Percentiles rank a stretch among this genome's conserved stretches.
Evolutionary conservation across 1,140 invertebrate species (phyloP).

Genomic region (Ladona fulva): DNA sequence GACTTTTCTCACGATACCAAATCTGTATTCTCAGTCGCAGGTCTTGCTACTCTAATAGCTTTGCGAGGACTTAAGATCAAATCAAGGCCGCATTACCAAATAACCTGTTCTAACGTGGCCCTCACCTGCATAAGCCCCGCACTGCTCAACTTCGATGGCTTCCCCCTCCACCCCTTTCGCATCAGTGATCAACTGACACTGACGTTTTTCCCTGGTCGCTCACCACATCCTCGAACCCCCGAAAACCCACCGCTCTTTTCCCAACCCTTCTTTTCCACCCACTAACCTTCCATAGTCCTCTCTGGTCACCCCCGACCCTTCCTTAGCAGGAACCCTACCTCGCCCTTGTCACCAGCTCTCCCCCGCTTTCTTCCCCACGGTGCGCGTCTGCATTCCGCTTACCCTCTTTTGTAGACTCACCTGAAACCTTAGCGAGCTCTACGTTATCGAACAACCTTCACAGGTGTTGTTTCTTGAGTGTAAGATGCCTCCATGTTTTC

Average conservation of each 20-base stretch:
- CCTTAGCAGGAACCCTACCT: not conserved
- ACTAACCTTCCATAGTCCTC: not conserved
- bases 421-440: not conserved
- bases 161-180: not conserved
- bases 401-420: not conserved
- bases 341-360: not conserved
- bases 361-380: not conserved
- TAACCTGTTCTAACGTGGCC: not conserved
- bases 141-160: not conserved
- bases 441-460: not conserved
- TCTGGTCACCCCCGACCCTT: not conserved
- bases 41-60: too few species aligned
- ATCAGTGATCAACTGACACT: not conserved
- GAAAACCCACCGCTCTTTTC: not conserved
- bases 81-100: slow-evolving; percentile 1
- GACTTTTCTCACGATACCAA: too few species aligned
- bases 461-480: not conserved
- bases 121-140: not conserved
- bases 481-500: too few species aligned
- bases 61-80: not conserved
- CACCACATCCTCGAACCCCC: not conserved
- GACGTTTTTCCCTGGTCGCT: not conserved
- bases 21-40: too few species aligned
- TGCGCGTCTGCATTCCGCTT: not conserved
- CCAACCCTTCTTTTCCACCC: not conserved